phyloP scores from a whole-genome alignment of 2,113 vertebrate species.

The Nicator chloris region DNA sequence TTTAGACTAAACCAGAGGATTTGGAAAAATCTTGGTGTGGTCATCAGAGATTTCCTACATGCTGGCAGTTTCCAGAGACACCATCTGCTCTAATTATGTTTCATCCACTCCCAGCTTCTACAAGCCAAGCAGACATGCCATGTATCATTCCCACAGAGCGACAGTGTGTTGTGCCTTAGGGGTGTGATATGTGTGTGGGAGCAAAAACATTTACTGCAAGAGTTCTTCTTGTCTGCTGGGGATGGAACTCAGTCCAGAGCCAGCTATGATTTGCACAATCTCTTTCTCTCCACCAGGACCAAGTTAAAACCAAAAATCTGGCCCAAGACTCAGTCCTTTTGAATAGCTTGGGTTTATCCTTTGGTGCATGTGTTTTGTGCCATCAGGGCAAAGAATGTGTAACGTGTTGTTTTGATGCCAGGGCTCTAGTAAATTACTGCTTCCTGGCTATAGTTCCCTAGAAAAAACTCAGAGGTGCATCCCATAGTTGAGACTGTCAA shows the following conservation, averaged over 20 bases:
- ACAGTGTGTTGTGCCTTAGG: neutral
- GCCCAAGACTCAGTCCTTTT: neutral
- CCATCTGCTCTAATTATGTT: constrained; percentile 32
- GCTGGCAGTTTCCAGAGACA: neutral
- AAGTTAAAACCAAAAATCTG: neutral
- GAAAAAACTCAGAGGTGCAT: neutral
- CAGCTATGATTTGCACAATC: neutral
- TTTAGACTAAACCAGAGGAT: neutral
- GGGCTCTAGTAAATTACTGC: neutral
- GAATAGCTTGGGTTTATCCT: neutral
- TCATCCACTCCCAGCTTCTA: neutral
- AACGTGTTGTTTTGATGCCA: neutral
- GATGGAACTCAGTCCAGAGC: neutral
- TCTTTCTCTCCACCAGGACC: neutral
- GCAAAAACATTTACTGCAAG: neutral
- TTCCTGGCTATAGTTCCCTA: neutral
- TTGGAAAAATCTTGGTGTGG: neutral
- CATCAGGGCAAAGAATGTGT: neutral
- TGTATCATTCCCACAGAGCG: neutral
- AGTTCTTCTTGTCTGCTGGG: neutral
- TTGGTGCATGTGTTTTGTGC: neutral
- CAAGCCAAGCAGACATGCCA: neutral
- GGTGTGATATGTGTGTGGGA: neutral
- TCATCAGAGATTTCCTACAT: neutral
- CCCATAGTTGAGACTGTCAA: neutral